Conservation (phyloP, 2,113 vertebrate species). For the Pangasianodon hypophthalmus region DNA sequence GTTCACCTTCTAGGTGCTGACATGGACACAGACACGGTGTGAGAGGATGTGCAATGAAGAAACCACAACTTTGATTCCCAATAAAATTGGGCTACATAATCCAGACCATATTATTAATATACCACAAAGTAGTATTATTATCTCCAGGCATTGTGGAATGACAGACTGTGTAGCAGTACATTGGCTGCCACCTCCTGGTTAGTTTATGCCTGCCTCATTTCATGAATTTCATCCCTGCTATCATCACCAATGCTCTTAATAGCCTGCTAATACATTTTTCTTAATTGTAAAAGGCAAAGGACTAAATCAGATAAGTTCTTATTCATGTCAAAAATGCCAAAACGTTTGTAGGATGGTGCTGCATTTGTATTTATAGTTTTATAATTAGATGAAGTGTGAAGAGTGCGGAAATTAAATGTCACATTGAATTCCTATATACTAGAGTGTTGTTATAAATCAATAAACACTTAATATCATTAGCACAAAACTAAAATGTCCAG, state of each 20-base stretch:
- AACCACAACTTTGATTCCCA: background rate
- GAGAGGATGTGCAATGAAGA: background rate
- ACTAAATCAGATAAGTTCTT: background rate
- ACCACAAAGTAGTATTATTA: slow-evolving; percentile 78
- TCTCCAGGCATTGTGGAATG: slow-evolving; percentile 86
- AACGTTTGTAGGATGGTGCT: background rate
- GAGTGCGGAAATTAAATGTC: background rate
- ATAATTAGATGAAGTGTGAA: background rate
- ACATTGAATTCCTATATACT: background rate
- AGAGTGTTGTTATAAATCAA: background rate
- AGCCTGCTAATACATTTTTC: background rate
- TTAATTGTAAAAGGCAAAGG: background rate
- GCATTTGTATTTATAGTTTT: background rate
- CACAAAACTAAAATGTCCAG: background rate
- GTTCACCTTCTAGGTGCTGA: slow-evolving; percentile 34
- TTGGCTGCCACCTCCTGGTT: background rate
- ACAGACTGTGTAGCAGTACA: slow-evolving; percentile 36
- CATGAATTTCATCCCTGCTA: background rate
- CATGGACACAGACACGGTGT: background rate
- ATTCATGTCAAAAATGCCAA: background rate
- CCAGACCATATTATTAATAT: background rate
- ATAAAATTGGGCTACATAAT: slow-evolving; percentile 59
- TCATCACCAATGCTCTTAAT: background rate
- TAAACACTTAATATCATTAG: background rate
- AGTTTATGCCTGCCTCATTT: background rate